phyloP scores from a whole-genome alignment of 2,797 vertebrate species.

The Enteromius trimaculatus region DNA sequence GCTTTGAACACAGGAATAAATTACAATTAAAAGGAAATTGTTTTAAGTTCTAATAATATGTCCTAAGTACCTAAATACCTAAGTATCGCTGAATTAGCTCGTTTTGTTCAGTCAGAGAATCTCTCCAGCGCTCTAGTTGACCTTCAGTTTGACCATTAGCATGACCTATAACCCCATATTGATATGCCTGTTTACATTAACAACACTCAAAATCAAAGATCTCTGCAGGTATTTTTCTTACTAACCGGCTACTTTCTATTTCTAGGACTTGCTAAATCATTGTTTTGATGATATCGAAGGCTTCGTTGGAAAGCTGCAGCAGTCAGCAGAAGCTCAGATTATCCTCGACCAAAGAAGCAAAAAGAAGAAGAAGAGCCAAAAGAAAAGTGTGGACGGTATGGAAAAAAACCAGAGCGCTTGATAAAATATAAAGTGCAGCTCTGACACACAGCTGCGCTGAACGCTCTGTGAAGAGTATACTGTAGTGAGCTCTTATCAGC shows the following conservation, averaged over 20 bases:
- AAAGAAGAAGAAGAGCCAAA: slow-evolving; percentile 83
- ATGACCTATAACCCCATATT: not conserved
- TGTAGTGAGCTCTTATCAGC: slow-evolving; percentile 6
- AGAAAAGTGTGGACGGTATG: slow-evolving; percentile 79
- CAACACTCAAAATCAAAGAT: not conserved
- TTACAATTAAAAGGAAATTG: not conserved
- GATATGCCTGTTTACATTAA: not conserved
- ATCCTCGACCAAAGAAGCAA: slow-evolving; percentile 81
- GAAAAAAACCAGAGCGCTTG: not conserved
- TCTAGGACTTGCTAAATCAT: slow-evolving; percentile 88
- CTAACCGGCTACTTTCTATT: not conserved
- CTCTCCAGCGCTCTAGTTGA: not conserved
- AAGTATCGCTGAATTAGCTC: no score
- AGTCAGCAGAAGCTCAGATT: slow-evolving; percentile 82
- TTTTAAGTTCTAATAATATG: not conserved
- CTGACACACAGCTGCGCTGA: not conserved
- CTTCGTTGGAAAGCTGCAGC: slow-evolving; percentile 86
- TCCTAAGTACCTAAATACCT: no score
- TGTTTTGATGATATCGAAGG: slow-evolving; percentile 89
- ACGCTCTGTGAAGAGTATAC: not conserved
- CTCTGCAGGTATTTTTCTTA: not conserved
- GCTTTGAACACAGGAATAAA: not conserved
- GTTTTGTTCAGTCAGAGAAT: not conserved
- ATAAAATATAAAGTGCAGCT: not conserved
- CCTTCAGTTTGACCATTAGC: slow-evolving; percentile 25